These are phyloP conservation scores for Anthophora plumipes DNA, from an alignment of 2,888 invertebrate species.

Conservation along the genomic window DNA sequence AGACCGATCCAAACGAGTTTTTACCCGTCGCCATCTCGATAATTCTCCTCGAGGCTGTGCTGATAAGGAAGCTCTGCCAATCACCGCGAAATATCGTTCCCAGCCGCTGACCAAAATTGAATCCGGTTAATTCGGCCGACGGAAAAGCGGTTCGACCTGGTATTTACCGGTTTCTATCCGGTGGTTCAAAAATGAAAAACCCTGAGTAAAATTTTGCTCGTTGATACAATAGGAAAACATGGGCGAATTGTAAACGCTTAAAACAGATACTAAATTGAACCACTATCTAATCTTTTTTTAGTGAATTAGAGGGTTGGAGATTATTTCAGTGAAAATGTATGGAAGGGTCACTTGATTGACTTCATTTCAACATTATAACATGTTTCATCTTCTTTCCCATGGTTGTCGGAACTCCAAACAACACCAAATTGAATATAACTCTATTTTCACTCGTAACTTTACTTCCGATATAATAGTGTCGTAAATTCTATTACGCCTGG, in stretches of 20 bases:
- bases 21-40: slow-evolving; percentile 2
- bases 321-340: no score
- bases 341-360: no score
- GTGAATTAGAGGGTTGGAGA: no score
- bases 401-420: neutral
- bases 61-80: slow-evolving; percentile 10
- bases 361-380: neutral
- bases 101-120: slow-evolving; percentile 11
- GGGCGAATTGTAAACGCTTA: no score
- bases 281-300: no score
- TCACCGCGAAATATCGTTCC: slow-evolving; percentile 1
- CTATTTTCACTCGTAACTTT: neutral
- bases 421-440: neutral
- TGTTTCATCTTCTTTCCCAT: neutral
- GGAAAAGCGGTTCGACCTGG: slow-evolving; percentile 2
- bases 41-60: neutral
- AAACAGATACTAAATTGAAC: no score
- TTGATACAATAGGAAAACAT: no score
- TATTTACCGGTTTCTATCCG: neutral
- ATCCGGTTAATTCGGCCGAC: neutral
- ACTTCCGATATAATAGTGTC: neutral
- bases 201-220: no score
- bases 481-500: slow-evolving; percentile 2
- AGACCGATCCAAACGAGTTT: slow-evolving; percentile 9
- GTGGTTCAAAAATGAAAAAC: neutral